phyloP scores from a whole-genome alignment of 2,888 invertebrate species.

The Gryllus longicercus region DNA sequence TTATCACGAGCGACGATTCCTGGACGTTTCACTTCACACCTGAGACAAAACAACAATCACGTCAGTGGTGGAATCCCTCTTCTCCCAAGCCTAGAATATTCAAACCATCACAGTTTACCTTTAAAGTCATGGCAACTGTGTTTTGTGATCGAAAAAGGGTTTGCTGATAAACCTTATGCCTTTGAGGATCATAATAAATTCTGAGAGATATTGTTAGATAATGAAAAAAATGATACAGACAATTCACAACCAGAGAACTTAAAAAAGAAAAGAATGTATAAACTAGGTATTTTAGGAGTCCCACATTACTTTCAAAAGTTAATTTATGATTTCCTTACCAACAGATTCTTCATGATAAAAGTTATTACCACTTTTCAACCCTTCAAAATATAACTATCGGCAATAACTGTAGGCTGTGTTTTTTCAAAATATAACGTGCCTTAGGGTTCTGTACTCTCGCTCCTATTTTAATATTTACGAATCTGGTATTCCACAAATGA shows the following conservation, averaged over 20 bases:
- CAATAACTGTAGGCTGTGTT: no score
- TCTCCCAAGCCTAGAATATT: background rate
- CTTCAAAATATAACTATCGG: no score
- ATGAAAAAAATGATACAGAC: background rate
- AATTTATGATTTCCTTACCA: no score
- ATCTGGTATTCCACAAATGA: no score
- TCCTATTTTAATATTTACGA: no score
- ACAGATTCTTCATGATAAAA: no score
- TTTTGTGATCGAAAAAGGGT: background rate
- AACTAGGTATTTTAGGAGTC: no score
- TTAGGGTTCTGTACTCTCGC: no score
- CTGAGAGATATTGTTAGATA: background rate
- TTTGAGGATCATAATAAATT: background rate
- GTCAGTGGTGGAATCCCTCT: slow-evolving; percentile 11
- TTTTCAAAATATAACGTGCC: no score
- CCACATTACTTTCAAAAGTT: no score
- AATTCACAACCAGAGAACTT: background rate
- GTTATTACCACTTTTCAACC: no score
- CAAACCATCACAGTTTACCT: slow-evolving; percentile 4
- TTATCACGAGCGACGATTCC: slow-evolving; percentile 5
- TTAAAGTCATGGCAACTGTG: slow-evolving; percentile 18
- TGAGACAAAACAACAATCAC: slow-evolving; percentile 19
- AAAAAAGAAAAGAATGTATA: no score
- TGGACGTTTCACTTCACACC: background rate
- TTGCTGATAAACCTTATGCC: slow-evolving; percentile 22